phyloP scores from a whole-genome alignment of 2,113 vertebrate species.

The Cochlearius cochlearius region DNA sequence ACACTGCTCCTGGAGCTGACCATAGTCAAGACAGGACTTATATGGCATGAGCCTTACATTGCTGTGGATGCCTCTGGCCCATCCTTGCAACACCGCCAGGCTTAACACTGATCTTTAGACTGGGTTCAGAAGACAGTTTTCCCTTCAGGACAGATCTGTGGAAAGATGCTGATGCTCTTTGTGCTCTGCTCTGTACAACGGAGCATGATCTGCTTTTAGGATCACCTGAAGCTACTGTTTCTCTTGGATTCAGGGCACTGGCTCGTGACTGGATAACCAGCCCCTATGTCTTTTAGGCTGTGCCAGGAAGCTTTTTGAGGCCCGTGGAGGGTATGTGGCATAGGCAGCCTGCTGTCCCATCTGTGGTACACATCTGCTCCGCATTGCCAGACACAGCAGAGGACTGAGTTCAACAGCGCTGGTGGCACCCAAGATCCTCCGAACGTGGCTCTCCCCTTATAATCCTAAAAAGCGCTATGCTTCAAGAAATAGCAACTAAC shows the following conservation, averaged over 20 bases:
- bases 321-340: accelerated
- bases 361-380: neutral
- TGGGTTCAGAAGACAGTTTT: neutral
- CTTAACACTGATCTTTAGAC: neutral
- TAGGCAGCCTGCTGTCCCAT: neutral
- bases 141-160: neutral
- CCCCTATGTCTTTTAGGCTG: neutral
- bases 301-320: neutral
- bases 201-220: neutral
- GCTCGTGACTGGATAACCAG: neutral
- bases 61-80: neutral
- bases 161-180: neutral
- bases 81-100: neutral
- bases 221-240: neutral
- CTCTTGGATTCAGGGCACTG: neutral
- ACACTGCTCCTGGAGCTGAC: neutral
- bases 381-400: neutral
- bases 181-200: neutral
- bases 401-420: neutral
- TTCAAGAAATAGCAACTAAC: neutral
- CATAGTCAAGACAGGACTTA: neutral
- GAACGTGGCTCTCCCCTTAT: neutral
- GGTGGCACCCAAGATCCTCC: neutral
- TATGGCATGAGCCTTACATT: neutral
- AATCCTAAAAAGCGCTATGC: neutral